Evolutionary conservation across 2,888 invertebrate species (phyloP), one percentile per base, ranked within the genome.

Genomic region (Chirona hameri): DNA sequence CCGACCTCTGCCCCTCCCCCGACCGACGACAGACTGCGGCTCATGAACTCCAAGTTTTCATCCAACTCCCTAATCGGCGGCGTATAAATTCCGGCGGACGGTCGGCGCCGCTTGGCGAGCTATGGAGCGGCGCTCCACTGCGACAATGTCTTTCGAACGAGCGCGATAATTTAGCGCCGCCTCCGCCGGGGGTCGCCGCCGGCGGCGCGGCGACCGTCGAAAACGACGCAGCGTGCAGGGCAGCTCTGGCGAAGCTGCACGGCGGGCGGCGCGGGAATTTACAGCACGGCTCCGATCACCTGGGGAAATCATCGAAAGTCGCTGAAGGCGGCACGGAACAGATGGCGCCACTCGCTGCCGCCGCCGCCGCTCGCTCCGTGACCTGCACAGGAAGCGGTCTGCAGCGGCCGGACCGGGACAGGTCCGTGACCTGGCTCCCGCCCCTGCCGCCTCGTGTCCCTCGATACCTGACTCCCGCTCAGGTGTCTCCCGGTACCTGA

Each of bases 21-120:
- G 60, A 14, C 60, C n/a, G n/a, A 21, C 60, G 24, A 5, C 60
- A 15, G 60, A 24, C n/a, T 18, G 15, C 39, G 76, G 21, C 76
- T 76, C 76, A 76, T 76, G 76, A 39, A 76, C 39, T 39, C 18
- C 18, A 39, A 39, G 21, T 69, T 76, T 39, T 76, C 76, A 31
- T 76, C 76, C 76, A 76, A 39, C 76, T 76, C 29, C 76, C 39
- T 76, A 76, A 76, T 76, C 76, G 76, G 76, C 76, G 39, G 76
- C 76, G 76, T 39, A 76, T 76, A 76, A 76, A 76, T 76, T 76
- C 10, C 76, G 39, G 1, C 76, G 9, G 15, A 39, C 76, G 76
- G 39, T 24, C 10, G 24, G 24, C 31, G 76, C 15, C 21, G 27
- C 31, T 4, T 39, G 7, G 14, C 21, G 0, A 15, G 39, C 39